Evolutionary conservation across 2,888 invertebrate genomes (phyloP).

Genomic region (Eupithecia dodoneata): DNA sequence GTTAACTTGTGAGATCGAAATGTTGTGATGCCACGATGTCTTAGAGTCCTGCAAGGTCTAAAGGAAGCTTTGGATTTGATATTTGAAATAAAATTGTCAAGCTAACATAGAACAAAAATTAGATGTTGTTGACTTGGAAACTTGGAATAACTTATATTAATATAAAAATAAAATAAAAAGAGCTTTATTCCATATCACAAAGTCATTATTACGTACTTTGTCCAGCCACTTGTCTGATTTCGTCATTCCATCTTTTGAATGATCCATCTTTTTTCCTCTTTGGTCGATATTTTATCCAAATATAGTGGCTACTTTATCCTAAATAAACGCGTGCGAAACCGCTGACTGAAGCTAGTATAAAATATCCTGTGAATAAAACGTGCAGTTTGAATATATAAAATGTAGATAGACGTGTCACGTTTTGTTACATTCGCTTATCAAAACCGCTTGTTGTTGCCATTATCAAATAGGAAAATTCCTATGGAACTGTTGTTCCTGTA

Average conservation of each 20-base stretch:
- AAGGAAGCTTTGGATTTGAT: too few species aligned
- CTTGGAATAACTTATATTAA: background rate
- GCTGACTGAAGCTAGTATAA: background rate
- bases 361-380: background rate
- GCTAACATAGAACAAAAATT: background rate
- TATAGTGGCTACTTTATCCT: background rate
- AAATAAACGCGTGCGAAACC: background rate
- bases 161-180: too few species aligned
- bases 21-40: too few species aligned
- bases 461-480: conserved; percentile 43
- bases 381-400: too few species aligned
- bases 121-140: background rate
- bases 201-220: too few species aligned
- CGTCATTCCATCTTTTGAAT: too few species aligned
- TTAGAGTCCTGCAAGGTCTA: too few species aligned
- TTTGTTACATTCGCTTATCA: conserved; percentile 34
- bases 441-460: conserved; percentile 11
- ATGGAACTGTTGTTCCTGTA: conserved; percentile 5
- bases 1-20: background rate
- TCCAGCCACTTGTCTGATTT: too few species aligned
- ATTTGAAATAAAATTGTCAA: background rate
- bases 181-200: too few species aligned
- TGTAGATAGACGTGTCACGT: conserved; percentile 28
- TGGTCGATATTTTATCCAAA: too few species aligned
- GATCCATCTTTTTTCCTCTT: too few species aligned